Evolutionary conservation across 2,888 invertebrate genomes (phyloP), one percentile per base, ranked within the genome.

Genomic region (Erebia palarica): DNA sequence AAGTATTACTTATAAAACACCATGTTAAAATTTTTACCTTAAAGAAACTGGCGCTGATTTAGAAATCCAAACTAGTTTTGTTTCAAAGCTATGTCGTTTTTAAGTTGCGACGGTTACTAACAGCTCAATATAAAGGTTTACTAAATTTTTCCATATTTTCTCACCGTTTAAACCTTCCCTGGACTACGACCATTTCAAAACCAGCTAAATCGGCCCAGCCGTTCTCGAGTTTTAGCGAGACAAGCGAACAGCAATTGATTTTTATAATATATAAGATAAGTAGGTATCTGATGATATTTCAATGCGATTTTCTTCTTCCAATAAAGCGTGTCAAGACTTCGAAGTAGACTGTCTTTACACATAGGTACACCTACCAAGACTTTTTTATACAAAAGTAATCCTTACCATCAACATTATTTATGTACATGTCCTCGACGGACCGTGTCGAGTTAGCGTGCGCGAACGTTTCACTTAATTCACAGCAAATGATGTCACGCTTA

Each of bases 401-500:
- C 65, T 53, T 65, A 65, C 57, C 42, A 66, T 66, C 57, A 66
- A 57, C n/a, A 47, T 59, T 49, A 67, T 47, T n/a, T 44, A 8
- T 18, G 14, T 47, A 42, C 36, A 58, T 70, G 70, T 65, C 70
- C 73, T 68, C 70, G 72, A 51, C 51, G 65, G 57, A 69, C 44
- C 70, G 57, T 69, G 53, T 64, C 64, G 49, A 69, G 73, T 75
- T 69, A 47, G 60, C 68, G 59, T 68, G 68, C 65, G 58, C 70
- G 53, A 58, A 63, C 68, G 72, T 73, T 75, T 76, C 69, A 76
- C 75, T 73, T 73, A 73, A 76, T 75, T 74, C 69, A 59, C 53
- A 65, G 63, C 58, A 67, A 70, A 74, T 79, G 80, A 80, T 80
- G 80, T 79, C 79, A 79, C 75, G 75, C 69, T 73, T 75, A 71